phyloP scores from a whole-genome alignment of 1,140 invertebrate genomes.

The Medauroidea extradentata region DNA sequence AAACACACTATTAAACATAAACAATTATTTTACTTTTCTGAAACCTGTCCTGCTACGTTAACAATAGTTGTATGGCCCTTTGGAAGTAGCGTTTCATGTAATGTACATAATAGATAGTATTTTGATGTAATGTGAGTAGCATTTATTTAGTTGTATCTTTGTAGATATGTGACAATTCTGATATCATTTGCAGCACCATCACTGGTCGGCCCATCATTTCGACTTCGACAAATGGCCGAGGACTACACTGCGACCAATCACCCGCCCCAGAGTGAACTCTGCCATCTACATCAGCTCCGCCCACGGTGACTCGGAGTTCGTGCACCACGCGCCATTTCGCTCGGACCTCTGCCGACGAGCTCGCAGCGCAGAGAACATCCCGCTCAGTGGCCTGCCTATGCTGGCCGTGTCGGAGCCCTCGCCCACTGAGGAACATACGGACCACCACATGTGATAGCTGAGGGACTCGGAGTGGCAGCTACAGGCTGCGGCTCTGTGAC shows the following conservation, averaged over 20 bases:
- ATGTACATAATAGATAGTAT: too few species aligned
- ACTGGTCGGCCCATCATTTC: conserved; percentile 20
- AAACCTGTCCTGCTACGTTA: too few species aligned
- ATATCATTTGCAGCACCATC: conserved; percentile 5
- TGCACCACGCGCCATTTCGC: conserved; percentile 67
- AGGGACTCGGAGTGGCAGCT: too few species aligned
- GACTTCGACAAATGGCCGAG: conserved; percentile 19
- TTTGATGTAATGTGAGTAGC: too few species aligned
- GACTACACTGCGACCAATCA: conserved; percentile 9
- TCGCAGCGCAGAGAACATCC: conserved; percentile 47
- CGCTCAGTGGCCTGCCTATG: conserved; percentile 47
- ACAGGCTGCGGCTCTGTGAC: too few species aligned
- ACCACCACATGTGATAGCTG: not conserved
- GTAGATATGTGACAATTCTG: too few species aligned
- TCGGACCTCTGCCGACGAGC: conserved; percentile 71
- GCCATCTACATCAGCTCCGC: conserved; percentile 29
- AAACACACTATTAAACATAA: too few species aligned
- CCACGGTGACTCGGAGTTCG: conserved; percentile 52
- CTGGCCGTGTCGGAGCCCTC: conserved; percentile 71
- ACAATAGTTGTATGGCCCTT: too few species aligned
- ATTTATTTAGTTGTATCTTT: too few species aligned
- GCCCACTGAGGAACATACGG: conserved; percentile 59
- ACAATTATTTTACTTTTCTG: too few species aligned
- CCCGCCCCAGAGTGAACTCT: conserved; percentile 28
- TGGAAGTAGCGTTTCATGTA: too few species aligned